Conservation (phyloP, 2,797 vertebrate species). For the Danio kyathit region DNA sequence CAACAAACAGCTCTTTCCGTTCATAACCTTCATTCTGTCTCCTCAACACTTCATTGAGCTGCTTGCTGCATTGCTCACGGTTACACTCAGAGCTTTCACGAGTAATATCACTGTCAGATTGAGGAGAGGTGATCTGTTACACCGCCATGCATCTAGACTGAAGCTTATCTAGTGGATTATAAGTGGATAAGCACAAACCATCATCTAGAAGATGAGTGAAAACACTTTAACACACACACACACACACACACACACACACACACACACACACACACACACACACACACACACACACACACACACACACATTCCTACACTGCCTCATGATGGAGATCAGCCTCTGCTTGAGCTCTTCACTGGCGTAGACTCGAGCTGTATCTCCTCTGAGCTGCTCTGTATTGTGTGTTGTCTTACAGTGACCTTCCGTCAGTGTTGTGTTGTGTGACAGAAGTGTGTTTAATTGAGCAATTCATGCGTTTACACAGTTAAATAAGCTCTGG, state of each 20-base stretch:
- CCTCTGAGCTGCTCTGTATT: not conserved
- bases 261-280: no score
- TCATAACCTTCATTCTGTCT: conserved; percentile 1
- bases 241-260: no score
- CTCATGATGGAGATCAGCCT: no score
- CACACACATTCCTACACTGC: no score
- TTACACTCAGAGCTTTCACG: not conserved
- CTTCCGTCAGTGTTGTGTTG: not conserved
- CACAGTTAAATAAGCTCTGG: not conserved
- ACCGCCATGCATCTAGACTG: not conserved
- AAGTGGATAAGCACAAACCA: not conserved
- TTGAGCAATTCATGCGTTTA: not conserved
- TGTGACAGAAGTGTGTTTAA: not conserved
- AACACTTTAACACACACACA: no score
- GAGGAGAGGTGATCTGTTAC: not conserved
- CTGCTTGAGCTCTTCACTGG: no score
- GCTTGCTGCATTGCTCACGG: not conserved
- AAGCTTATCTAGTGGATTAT: not conserved
- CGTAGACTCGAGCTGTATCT: no score
- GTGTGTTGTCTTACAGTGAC: not conserved
- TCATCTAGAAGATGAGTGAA: no score
- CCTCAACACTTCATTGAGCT: not conserved
- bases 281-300: no score
- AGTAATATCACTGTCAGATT: not conserved
- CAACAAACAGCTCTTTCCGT: conserved; percentile 46